Evolutionary conservation across 2,113 vertebrate genomes (phyloP), one percentile per base, ranked within the genome.

Genomic region (Leptobrachium ailaonicum): DNA sequence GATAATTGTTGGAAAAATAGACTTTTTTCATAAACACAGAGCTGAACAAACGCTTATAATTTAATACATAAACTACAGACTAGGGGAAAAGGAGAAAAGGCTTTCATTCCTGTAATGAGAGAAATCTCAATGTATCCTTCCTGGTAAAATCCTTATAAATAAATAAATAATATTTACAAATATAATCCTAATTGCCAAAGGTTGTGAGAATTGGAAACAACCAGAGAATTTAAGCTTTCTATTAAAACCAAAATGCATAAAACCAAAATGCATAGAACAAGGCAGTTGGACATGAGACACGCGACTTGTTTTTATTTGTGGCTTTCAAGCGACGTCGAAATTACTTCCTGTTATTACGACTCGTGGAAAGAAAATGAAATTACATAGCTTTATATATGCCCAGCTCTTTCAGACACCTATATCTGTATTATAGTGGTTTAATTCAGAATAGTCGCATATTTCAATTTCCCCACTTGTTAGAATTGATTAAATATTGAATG

Each of bases 1-100:
- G 73, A 60, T 88, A 85, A 88, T 82, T 85, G 82, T 62, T 84
- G 54, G 14, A 80, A 81, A 70, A 85, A 42, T 70, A 13, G 66
- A 12, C 78, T 74, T 73, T 20, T 0, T 0, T 42, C 6, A 47
- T 68, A 79, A 73, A 73, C 69, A 80, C 43, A 63, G 73, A 80
- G 78, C 78, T 80, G 78, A 74, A 80, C 60, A 67, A 80, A 80
- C 78, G 73, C 73, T 73, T 82, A 47, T 20, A 56, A 70, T 80
- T 81, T 83, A 83, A 82, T 50, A 73, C 44, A 69, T 50, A 47
- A 74, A 67, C 2, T 6, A 0, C 2, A 70, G 41, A 42, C 66
- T 72, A 82, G 20, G 20, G 20, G 20, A 32, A 32, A 32, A 32
- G 20, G 20, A 32, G 20, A 32, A 32, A 32, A 47, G 14, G 12